phyloP scores from a whole-genome alignment of 2,888 invertebrate species.

The Caenorhabditis drosophilae region DNA sequence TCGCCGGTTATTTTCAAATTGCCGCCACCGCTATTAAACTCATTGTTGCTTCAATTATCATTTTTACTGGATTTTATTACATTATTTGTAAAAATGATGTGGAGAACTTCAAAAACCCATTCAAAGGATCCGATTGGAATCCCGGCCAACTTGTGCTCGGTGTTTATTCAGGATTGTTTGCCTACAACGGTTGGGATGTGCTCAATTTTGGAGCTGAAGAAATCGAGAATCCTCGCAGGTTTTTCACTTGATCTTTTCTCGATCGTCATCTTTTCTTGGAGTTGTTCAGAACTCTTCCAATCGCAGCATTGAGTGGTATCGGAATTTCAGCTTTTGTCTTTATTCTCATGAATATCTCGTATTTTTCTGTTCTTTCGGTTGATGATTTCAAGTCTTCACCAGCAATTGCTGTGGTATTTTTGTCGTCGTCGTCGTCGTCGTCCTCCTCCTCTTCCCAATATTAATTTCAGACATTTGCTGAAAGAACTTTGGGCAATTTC shows the following conservation, averaged over 20 bases:
- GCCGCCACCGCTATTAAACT: constrained; percentile 58
- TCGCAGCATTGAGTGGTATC: constrained; percentile 60
- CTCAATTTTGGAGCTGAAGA: constrained; percentile 65
- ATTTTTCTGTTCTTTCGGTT: constrained; percentile 84
- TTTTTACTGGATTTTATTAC: constrained; percentile 59
- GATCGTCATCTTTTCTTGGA: neutral
- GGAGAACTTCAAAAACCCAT: constrained; percentile 45
- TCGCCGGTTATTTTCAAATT: constrained; percentile 60
- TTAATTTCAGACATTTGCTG: constrained; percentile 50
- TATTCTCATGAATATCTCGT: constrained; percentile 86
- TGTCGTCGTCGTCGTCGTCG: neutral
- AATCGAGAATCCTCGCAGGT: constrained; percentile 61
- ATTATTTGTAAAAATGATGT: constrained; percentile 55
- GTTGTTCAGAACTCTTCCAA: constrained; percentile 55
- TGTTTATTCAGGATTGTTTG: constrained; percentile 56
- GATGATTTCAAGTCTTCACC: constrained; percentile 81
- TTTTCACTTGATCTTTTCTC: neutral
- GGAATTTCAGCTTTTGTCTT: constrained; percentile 74
- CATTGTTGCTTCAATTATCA: constrained; percentile 54
- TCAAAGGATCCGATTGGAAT: constrained; percentile 49
- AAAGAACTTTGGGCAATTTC: constrained; percentile 54
- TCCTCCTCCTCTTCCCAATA: neutral
- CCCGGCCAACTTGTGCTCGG: constrained; percentile 57
- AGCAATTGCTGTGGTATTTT: constrained; percentile 83
- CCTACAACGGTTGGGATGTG: constrained; percentile 67